Percentiles rank a stretch among this genome's conserved stretches.
These are phyloP conservation scores for Nanger granti DNA, from an alignment of 2,113 vertebrate genomes.

Conservation along the genomic window DNA sequence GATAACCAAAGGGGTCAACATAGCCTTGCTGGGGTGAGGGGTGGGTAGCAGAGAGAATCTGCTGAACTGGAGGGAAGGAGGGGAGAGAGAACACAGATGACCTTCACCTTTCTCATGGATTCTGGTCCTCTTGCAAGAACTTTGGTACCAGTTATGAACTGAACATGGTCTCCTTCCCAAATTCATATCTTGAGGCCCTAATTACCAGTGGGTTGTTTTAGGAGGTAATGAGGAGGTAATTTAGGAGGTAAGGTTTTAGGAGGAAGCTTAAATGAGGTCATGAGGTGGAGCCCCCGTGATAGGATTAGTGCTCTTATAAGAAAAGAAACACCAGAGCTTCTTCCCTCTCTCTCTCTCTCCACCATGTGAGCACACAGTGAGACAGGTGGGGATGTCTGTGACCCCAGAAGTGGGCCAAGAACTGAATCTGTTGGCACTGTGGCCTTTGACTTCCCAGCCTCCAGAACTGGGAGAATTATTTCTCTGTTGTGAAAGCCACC, in stretches of 20 bases:
- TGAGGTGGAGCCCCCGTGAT: too few relatives aligned
- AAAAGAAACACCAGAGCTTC: too few relatives aligned
- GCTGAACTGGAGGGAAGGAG: background rate
- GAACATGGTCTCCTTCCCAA: background rate
- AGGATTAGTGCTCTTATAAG: too few relatives aligned
- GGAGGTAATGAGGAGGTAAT: background rate
- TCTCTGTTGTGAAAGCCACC: too few relatives aligned
- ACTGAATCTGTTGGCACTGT: too few relatives aligned
- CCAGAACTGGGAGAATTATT: too few relatives aligned
- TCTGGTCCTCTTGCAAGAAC: background rate
- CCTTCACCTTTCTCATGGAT: background rate
- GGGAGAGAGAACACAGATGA: fast-evolving
- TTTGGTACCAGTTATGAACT: background rate
- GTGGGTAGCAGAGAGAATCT: background rate
- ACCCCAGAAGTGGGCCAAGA: too few relatives aligned
- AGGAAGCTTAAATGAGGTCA: background rate
- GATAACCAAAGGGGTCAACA: background rate
- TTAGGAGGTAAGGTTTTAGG: background rate
- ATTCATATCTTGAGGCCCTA: background rate
- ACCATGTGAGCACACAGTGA: too few relatives aligned
- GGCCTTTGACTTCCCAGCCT: too few relatives aligned
- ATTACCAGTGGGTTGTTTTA: too few relatives aligned
- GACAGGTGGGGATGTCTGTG: too few relatives aligned
- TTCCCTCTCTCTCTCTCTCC: too few relatives aligned
- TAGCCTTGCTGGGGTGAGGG: background rate